Evolutionary conservation across 2,888 invertebrate genomes (phyloP).

Genomic region (Himalopsyche japonica): DNA sequence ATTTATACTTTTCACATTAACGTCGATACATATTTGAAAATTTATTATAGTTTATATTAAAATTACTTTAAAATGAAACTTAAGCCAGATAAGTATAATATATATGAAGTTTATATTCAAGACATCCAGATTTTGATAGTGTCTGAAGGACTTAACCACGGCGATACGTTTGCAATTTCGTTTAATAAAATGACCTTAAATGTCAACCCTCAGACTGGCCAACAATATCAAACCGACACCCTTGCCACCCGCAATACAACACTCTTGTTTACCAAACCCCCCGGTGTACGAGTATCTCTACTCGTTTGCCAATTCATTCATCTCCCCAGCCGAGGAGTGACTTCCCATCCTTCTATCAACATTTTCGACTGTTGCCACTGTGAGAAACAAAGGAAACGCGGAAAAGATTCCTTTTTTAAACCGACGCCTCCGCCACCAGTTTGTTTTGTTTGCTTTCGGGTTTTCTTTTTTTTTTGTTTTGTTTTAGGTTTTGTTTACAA

Average conservation of each 20-base stretch:
- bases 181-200: not conserved
- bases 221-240: not conserved
- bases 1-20: no score
- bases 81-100: no score
- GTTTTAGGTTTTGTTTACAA: not conserved
- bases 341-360: not conserved
- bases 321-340: not conserved
- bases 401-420: conserved; percentile 1
- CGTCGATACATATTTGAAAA: no score
- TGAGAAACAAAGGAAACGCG: not conserved
- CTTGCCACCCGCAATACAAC: not conserved
- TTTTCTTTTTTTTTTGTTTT: not conserved
- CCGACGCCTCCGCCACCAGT: not conserved
- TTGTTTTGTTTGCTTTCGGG: not conserved
- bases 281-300: not conserved
- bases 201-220: not conserved
- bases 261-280: conserved; percentile 1
- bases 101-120: no score
- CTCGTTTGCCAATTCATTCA: conserved; percentile 11
- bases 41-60: no score
- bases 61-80: no score
- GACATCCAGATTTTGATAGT: not conserved
- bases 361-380: not conserved
- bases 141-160: no score
- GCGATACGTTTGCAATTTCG: no score